Percentiles rank a stretch among this genome's conserved stretches.
Conservation (phyloP, 2,113 vertebrate genomes). For the Channa maculata region DNA sequence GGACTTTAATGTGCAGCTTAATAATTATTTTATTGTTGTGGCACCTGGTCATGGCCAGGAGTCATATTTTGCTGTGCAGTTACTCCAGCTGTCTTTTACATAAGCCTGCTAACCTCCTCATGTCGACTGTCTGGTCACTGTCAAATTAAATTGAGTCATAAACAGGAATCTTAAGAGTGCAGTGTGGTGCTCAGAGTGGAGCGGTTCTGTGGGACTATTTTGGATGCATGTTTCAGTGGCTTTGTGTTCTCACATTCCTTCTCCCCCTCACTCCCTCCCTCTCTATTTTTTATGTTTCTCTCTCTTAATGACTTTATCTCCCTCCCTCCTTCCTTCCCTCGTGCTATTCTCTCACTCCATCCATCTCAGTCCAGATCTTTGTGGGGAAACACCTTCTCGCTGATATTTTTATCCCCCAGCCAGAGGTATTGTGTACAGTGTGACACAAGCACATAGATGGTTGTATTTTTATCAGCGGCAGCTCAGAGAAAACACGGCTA, state of each 20-base stretch:
- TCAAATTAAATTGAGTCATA: too few species aligned
- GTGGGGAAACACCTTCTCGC: conserved; percentile 66
- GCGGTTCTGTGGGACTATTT: neutral
- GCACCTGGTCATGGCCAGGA: too few species aligned
- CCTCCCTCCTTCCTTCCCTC: conserved; percentile 11
- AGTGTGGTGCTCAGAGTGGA: too few species aligned
- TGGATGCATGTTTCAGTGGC: conserved; percentile 13
- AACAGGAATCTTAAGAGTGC: too few species aligned
- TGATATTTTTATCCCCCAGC: conserved; percentile 70
- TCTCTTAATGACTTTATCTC: conserved; percentile 11
- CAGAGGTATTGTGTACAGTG: conserved; percentile 68
- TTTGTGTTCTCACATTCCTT: conserved; percentile 21
- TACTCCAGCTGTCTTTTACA: too few species aligned
- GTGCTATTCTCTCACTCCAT: conserved; percentile 41
- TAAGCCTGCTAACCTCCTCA: too few species aligned
- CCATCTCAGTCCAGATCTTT: conserved; percentile 68
- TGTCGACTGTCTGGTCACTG: too few species aligned
- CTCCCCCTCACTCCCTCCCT: neutral
- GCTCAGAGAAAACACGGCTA: conserved; percentile 16
- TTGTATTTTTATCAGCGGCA: conserved; percentile 57
- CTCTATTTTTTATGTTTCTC: conserved; percentile 25
- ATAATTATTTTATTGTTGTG: too few species aligned
- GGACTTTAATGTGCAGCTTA: too few species aligned
- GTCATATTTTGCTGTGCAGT: too few species aligned
- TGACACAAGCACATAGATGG: conserved; percentile 13